Base-by-base conservation (phyloP, 2,888 invertebrate species). In the Rhorus exstirpatorius region DNA sequence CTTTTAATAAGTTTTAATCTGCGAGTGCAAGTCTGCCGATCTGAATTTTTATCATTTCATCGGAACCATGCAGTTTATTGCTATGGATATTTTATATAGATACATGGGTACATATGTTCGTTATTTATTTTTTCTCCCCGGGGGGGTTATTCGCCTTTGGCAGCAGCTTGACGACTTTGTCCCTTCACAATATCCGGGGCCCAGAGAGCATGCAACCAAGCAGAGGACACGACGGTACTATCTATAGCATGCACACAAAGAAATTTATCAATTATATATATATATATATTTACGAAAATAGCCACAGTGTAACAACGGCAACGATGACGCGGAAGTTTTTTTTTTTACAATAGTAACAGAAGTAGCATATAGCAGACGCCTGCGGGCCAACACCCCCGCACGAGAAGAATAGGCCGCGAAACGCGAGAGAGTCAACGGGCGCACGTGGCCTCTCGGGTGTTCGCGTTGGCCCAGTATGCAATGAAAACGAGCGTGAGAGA, bases 311-410 rank as follows among this genome's bases (percentile, higher is more conserved):
- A 74, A 79, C 49, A 60, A 71, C 38, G 79, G 70, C 58, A 70
- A 65, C 17, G 71, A 72, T 72, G 75, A 53, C 55, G 65, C 14
- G 67, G 19, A 7, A 46, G 41, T 35, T 41, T 41, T 58, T 35
- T 72, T 46, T 55, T 19, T 10, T 24, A 17, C 44, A 3, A 46
- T 17, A 21, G 41, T 51, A 31, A 35, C 51, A 72, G 65, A 77
- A 77, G 71, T 72, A 67, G 77, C 76, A 71, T 86, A 88, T 86
- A 88, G 88, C 88, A 86, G 85, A 81, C 65, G 89, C 90, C 90
- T 83, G 87, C 87, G 88, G 90, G 89, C 88, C 88, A 86, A 89
- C 89, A 89, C 88, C 85, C 86, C 60, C 65, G 55, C 61, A 67
- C 68, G 55, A 82, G 87, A 91, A 89, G 90, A 90, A 91, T 91